Conservation (phyloP, 2,797 vertebrate genomes). For the Sebastes paucispinis region DNA sequence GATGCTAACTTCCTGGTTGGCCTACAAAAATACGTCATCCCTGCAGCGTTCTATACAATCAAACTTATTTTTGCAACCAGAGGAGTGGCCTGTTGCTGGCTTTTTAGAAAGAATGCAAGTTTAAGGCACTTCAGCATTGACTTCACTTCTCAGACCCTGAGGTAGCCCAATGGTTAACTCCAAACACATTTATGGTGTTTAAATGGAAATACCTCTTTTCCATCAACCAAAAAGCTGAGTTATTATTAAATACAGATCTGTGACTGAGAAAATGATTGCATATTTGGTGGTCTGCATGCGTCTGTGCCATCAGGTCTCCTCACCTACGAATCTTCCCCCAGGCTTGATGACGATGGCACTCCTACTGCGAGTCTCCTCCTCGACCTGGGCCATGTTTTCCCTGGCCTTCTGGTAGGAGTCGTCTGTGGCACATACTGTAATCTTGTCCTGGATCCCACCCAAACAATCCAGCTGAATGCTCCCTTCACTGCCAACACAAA, state of each 20-base stretch:
- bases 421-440: conserved; percentile 96
- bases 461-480: conserved; percentile 95
- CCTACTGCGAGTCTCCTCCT: conserved; percentile 96
- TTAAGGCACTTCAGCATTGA: no score
- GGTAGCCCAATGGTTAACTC: no score
- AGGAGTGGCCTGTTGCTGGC: no score
- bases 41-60: no score
- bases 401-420: conserved; percentile 98
- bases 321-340: conserved; percentile 92
- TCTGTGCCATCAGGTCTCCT: conserved; percentile 50
- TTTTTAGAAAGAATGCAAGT: no score
- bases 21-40: no score
- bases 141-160: no score
- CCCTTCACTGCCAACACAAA: conserved; percentile 85
- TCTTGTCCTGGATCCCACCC: conserved; percentile 97
- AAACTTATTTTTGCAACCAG: no score
- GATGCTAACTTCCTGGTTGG: no score
- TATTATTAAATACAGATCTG: neutral
- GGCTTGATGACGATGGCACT: conserved; percentile 97
- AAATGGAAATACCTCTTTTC: neutral
- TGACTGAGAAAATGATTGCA: neutral
- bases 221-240: neutral
- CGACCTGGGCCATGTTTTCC: conserved; percentile 95
- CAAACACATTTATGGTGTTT: neutral
- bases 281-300: neutral